These are phyloP conservation scores for Drosophila mercatorum DNA, from an alignment of 2,888 invertebrate genomes.

Conservation along the genomic window DNA sequence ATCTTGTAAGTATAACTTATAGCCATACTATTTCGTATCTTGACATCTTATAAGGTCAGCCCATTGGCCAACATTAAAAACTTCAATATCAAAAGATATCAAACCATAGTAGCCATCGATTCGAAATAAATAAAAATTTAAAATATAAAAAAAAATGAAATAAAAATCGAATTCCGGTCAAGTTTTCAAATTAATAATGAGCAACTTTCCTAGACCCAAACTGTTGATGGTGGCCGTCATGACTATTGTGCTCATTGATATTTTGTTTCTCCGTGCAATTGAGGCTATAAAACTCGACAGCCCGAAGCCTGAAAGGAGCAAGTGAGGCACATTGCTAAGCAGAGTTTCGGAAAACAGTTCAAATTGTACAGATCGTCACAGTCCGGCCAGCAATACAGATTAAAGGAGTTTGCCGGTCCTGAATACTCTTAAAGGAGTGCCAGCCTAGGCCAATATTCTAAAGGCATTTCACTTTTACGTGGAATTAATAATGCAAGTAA, in stretches of 20 bases:
- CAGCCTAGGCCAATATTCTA: too few species aligned
- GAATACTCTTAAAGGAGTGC: not conserved
- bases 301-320: too few species aligned
- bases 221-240: constrained; percentile 18
- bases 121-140: not conserved
- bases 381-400: not conserved
- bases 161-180: not conserved
- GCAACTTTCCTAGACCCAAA: not conserved
- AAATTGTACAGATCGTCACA: not conserved
- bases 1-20: not conserved
- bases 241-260: constrained; percentile 37
- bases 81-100: too few species aligned
- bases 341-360: not conserved
- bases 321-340: not conserved
- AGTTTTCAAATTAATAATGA: constrained; percentile 13
- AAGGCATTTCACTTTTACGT: too few species aligned
- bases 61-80: too few species aligned
- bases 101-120: not conserved
- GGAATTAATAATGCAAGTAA: not conserved
- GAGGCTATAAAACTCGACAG: not conserved
- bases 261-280: constrained; percentile 4
- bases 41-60: too few species aligned
- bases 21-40: too few species aligned
- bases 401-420: not conserved
- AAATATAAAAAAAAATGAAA: not conserved